Evolutionary conservation across 2,113 vertebrate genomes (phyloP), one percentile per base, ranked within the genome.

Genomic region (Melanocharis versteri): DNA sequence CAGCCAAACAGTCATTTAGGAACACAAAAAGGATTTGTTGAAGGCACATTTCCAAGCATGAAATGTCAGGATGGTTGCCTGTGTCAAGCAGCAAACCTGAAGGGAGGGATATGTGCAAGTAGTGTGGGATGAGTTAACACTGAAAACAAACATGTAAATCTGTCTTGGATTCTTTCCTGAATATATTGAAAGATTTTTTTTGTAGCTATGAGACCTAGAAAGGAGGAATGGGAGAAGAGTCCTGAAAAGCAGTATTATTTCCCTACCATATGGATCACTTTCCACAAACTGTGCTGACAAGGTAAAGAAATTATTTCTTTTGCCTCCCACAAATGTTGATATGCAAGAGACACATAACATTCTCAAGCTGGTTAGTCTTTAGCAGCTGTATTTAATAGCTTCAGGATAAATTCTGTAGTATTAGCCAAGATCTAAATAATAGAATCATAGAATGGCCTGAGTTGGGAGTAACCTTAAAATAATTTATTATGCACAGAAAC

Each of bases 131-230:
- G 76, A 78, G 66, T 66, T 90, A 69, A 62, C 2, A 18, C 84
- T 45, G 71, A 94, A 94, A 83, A 66, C 83, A 90, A 89, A 91
- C 39, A 57, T 14, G 50, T 60, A 87, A 83, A 90, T 90, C 66
- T 83, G 31, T 88, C 76, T 92, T 93, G 92, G 94, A 94, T 83
- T n/a, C 54, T 77, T 88, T 90, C 88, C 79, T 90, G 85, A 57
- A 83, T 72, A 45, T 39, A 77, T 18, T 71, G 50, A 86, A 79
- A 86, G 58, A 61, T 58, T 60, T 56, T n/a, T 87, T 83, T 56
- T 15, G 1, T 88, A 86, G 57, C 70, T 65, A 10, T 73, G 58
- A 90, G 58, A 90, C 48, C 72, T 71, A 60, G 62, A 82, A 94
- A 83, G 45, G 27, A 61, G 24, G 35, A 95, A 48, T 73, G 48